These are phyloP conservation scores for Dioctria linearis DNA, from an alignment of 2,888 invertebrate species.

Conservation along the genomic window DNA sequence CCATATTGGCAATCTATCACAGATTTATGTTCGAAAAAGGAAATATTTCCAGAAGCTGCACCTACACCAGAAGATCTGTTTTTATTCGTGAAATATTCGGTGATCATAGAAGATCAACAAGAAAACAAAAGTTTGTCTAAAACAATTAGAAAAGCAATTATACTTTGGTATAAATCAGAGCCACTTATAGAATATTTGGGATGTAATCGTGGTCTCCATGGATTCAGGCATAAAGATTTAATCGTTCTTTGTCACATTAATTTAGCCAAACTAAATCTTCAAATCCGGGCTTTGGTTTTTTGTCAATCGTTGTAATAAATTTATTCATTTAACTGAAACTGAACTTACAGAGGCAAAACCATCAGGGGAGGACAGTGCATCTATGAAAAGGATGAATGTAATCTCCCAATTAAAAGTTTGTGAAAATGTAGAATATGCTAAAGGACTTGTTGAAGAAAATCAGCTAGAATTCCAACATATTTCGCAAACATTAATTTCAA, in stretches of 20 bases:
- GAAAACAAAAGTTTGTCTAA: conserved; percentile 63
- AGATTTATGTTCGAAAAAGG: not conserved
- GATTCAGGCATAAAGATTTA: conserved; percentile 63
- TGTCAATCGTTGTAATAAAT: conserved; percentile 61
- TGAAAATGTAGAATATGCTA: conserved; percentile 52
- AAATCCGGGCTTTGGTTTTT: conserved; percentile 56
- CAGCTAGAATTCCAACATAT: conserved; percentile 64
- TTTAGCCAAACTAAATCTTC: conserved; percentile 50
- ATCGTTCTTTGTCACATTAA: conserved; percentile 64
- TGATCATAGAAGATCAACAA: conserved; percentile 60
- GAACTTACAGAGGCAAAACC: not conserved
- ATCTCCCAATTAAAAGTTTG: conserved; percentile 63
- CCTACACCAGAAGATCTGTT: conserved; percentile 64
- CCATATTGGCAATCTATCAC: conserved; percentile 25
- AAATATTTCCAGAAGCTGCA: conserved; percentile 61
- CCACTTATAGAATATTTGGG: conserved; percentile 58
- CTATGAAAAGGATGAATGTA: conserved; percentile 55
- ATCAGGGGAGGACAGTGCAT: too few species aligned
- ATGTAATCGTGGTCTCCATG: conserved; percentile 29
- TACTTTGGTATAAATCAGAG: conserved; percentile 65
- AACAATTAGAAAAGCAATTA: conserved; percentile 66
- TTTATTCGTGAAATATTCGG: conserved; percentile 64
- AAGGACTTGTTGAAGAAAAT: conserved; percentile 60
- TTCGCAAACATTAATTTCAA: conserved; percentile 62
- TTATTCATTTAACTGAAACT: conserved; percentile 41